Evolutionary conservation across 2,113 vertebrate species (phyloP).

Genomic region (Hippocampus abdominalis): DNA sequence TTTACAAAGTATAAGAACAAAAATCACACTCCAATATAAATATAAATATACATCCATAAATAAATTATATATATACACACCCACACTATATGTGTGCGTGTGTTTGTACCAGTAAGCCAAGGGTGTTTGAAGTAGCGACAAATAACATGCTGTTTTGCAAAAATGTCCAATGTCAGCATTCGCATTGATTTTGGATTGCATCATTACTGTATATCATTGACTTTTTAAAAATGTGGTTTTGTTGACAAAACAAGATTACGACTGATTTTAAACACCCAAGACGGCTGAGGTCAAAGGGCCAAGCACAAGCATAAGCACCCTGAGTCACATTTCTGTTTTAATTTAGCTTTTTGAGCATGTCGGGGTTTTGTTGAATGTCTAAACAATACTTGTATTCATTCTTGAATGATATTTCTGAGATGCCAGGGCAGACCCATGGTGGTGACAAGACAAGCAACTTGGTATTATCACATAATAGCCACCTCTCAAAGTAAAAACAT

Average conservation of each 20-base stretch:
- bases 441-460: no score
- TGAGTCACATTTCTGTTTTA: neutral
- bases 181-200: neutral
- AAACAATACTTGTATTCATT: neutral
- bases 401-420: neutral
- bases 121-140: no score
- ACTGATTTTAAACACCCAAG: neutral
- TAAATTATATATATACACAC: no score
- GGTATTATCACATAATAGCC: no score
- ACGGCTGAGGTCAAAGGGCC: neutral
- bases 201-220: neutral
- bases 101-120: no score
- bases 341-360: neutral
- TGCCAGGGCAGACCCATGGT: neutral
- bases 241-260: neutral
- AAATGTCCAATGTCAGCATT: neutral
- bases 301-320: neutral
- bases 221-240: neutral
- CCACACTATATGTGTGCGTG: no score
- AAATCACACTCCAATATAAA: neutral
- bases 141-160: no score
- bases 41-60: neutral
- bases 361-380: neutral
- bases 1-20: neutral
- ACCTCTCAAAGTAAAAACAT: no score